A percentile compares a stretch with the other conserved stretches of the same genome.
Evolutionary conservation across 2,888 invertebrate species (phyloP).

Genomic region (Sarcophaga rosellei): DNA sequence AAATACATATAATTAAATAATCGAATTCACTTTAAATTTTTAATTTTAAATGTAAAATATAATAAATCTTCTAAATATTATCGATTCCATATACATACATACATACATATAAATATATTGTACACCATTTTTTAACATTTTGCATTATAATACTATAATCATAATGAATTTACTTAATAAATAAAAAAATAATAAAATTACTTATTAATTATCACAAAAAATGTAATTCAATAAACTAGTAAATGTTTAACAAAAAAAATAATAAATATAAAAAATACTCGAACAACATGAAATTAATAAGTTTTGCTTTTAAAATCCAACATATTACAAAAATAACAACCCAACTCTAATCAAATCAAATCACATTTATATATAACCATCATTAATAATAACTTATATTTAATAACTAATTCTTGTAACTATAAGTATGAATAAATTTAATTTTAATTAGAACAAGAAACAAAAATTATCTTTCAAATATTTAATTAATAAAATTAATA

Average conservation of each 20-base stretch:
- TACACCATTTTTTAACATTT: too few relatives aligned
- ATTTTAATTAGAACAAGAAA: slow-evolving; percentile 4
- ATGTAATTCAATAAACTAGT: slow-evolving; percentile 14
- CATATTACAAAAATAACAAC: slow-evolving; percentile 32
- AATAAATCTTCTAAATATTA: too few relatives aligned
- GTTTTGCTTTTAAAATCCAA: slow-evolving; percentile 34
- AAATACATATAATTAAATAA: slow-evolving; percentile 4
- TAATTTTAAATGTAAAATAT: background rate
- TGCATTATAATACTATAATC: background rate
- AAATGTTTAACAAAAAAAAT: slow-evolving; percentile 36
- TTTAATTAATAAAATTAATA: slow-evolving; percentile 53
- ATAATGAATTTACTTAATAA: slow-evolving; percentile 24
- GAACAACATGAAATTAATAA: background rate
- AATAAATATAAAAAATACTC: background rate
- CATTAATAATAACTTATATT: background rate
- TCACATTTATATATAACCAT: background rate
- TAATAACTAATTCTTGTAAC: slow-evolving; percentile 23
- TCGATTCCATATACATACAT: too few relatives aligned
- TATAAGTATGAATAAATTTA: slow-evolving; percentile 8
- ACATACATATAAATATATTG: too few relatives aligned
- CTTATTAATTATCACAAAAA: background rate
- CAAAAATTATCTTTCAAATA: slow-evolving; percentile 33
- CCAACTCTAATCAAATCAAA: background rate
- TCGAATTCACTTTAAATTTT: slow-evolving; percentile 9
- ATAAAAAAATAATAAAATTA: background rate